Base-by-base conservation (phyloP, 2,113 vertebrate genomes). In the Orientallactaga bullata region DNA sequence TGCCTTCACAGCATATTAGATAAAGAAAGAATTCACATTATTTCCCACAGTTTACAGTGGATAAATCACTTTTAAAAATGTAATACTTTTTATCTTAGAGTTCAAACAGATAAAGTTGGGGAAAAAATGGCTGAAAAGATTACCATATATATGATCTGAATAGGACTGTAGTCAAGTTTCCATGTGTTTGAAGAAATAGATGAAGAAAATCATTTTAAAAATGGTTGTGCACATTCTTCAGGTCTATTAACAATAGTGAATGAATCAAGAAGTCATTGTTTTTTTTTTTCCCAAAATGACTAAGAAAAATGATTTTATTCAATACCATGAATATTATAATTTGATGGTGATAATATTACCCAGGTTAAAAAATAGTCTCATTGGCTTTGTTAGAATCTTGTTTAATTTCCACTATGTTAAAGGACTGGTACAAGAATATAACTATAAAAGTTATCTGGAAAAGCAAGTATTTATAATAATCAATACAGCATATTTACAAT, bases 391-490 rank as follows among this genome's bases (percentile, higher is more conserved):
- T 89, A 84, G 94, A 83, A 76, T 83, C 47, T 20, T 39, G 9
- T 63, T 90, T 94, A 69, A 32, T 65, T 93, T 71, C 81, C 63
- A 17, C 42, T 81, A 39, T 21, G 80, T 39, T 8, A 23, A 89
- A 91, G 6, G 28, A 68, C 3, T 82, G 24, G 20, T 18, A 85
- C 39, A 60, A 93, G 92, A 93, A 71, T 85, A 17, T 3, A 32
- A 91, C 26, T 1, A 88, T 17, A 80, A 80, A 91, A 78, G 2
- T 51, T 20, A 30, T n/a, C 16, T 42, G 6, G 2, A 61, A 95
- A 78, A 84, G 84, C 96, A 78, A 96, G 81, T 73, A n/a, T 79
- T 97, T 90, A 39, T 91, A 96, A 32, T 92, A 91, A 30, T 93
- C 86, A 85, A n/a, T 11, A 86, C 5, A 77, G 3, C 23, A 7